Conservation (phyloP, 2,888 invertebrate species). For the Protula sp. region DNA sequence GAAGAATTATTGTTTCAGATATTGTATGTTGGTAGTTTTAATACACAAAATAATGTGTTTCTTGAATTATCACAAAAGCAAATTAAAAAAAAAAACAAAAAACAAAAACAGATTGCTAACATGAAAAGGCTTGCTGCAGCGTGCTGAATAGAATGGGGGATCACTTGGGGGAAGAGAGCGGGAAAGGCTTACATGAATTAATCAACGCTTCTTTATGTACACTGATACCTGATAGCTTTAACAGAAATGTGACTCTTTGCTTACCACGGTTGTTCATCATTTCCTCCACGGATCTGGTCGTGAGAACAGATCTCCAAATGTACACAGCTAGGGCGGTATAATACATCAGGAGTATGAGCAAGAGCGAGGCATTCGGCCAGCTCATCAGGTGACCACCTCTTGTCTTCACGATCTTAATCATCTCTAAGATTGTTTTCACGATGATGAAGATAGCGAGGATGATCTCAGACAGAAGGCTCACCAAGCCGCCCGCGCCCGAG, state of each 20-base stretch:
- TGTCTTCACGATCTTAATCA: background rate
- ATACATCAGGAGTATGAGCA: background rate
- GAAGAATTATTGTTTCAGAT: no score
- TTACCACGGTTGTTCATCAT: background rate
- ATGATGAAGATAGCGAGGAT: background rate
- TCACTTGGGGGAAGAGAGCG: no score
- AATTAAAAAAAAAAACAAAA: no score
- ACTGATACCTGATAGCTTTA: background rate
- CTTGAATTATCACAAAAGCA: no score
- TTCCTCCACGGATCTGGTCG: background rate
- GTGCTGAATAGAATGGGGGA: no score
- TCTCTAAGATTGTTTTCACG: background rate
- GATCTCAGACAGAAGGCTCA: background rate
- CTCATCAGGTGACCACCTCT: background rate
- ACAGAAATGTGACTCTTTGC: no score
- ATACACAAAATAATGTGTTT: no score
- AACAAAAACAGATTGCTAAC: no score
- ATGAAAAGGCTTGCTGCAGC: no score
- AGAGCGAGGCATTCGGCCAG: background rate
- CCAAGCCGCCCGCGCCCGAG: background rate
- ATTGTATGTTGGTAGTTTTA: no score
- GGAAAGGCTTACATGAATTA: no score
- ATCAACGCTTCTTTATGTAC: no score
- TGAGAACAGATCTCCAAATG: background rate
- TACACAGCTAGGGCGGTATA: background rate